Percentiles rank a stretch among this genome's conserved stretches.
phyloP scores from a whole-genome alignment of 2,888 invertebrate species.

The Sabellastarte sp. region DNA sequence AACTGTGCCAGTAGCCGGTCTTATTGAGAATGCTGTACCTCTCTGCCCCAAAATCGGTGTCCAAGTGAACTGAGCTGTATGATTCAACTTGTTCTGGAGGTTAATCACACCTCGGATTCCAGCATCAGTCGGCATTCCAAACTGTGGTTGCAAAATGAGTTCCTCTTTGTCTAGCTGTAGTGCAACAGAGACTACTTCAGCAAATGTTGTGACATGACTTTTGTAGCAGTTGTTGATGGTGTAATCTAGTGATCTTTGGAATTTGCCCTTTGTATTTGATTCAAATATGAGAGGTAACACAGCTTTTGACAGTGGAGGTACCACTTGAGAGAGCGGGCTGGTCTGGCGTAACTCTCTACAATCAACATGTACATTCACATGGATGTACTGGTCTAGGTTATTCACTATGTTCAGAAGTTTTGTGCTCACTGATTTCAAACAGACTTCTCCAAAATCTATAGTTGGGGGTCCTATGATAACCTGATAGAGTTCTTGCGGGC shows the following conservation, averaged over 20 bases:
- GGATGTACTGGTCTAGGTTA: constrained; percentile 54
- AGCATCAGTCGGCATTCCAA: constrained; percentile 53
- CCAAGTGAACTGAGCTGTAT: constrained; percentile 59
- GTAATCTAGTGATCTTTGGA: constrained; percentile 58
- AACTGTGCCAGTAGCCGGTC: constrained; percentile 58
- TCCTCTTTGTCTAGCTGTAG: constrained; percentile 49
- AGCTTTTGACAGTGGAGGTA: constrained; percentile 56
- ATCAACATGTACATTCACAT: constrained; percentile 57
- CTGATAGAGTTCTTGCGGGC: constrained; percentile 55
- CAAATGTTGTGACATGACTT: constrained; percentile 55
- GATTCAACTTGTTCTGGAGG: constrained; percentile 53
- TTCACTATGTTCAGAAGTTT: constrained; percentile 55
- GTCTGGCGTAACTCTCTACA: constrained; percentile 57
- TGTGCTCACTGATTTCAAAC: constrained; percentile 52
- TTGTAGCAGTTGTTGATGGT: constrained; percentile 56
- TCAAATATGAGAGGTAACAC: constrained; percentile 57
- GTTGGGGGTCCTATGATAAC: constrained; percentile 54
- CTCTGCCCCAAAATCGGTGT: constrained; percentile 52
- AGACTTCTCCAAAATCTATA: constrained; percentile 56
- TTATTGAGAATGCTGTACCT: constrained; percentile 58
- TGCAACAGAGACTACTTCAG: constrained; percentile 54
- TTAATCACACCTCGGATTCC: constrained; percentile 55
- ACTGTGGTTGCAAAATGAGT: constrained; percentile 45
- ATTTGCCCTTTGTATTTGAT: constrained; percentile 51
- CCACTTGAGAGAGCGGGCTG: constrained; percentile 57